Evolutionary conservation across 2,797 vertebrate genomes (phyloP).

Genomic region (Lophura swinhoii): DNA sequence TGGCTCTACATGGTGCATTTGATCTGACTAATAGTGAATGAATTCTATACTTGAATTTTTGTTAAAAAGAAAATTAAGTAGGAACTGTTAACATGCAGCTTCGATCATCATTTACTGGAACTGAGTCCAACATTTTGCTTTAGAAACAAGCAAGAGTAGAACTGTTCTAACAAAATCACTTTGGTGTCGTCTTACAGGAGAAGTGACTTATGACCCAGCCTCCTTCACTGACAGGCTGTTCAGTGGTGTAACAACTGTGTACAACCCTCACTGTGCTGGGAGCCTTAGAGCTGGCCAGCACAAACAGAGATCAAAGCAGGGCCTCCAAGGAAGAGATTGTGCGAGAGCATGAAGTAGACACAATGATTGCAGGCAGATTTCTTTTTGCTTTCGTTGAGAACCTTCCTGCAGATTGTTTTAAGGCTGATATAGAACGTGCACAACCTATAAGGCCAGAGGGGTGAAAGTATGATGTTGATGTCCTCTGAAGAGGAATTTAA

Average conservation of each 20-base stretch:
- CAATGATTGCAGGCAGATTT: neutral
- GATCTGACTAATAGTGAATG: neutral
- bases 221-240: neutral
- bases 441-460: neutral
- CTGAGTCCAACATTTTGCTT: fast-evolving
- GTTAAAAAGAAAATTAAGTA: neutral
- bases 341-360: fast-evolving
- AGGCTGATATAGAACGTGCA: neutral
- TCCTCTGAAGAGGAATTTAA: neutral
- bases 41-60: neutral
- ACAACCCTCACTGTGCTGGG: neutral
- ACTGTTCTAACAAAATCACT: neutral
- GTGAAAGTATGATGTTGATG: neutral
- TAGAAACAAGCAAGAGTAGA: neutral
- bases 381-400: neutral
- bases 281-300: neutral
- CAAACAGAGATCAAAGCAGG: slow-evolving; percentile 24
- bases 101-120: neutral
- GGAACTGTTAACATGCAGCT: neutral
- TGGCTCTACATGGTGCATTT: neutral
- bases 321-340: neutral
- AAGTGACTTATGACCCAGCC: neutral
- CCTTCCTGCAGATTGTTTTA: neutral
- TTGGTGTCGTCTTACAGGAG: neutral
- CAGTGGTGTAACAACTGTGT: neutral